Evolutionary conservation across 92 coral and sea anemone genomes (phyloP).

Genomic region (Actinernus sp.): DNA sequence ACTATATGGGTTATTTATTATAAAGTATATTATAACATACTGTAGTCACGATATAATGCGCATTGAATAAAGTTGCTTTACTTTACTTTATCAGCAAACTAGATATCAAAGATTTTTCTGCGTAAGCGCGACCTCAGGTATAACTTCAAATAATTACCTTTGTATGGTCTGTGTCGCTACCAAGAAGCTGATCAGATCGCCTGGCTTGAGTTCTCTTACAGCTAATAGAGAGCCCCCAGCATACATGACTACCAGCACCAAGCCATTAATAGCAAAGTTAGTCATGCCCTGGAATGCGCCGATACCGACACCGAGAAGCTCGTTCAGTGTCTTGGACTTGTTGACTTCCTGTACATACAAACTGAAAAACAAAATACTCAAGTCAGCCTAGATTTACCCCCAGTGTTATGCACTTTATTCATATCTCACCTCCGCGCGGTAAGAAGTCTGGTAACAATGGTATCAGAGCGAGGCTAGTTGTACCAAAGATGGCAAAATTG

Average conservation of each 20-base stretch:
- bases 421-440: too few relatives aligned
- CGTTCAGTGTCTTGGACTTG: slow-evolving; percentile 84
- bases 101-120: neutral
- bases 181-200: slow-evolving; percentile 94
- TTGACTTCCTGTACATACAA: slow-evolving; percentile 84
- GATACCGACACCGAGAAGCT: slow-evolving; percentile 90
- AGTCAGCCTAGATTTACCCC: too few relatives aligned
- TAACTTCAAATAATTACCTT: slow-evolving; percentile 65
- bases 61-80: too few relatives aligned
- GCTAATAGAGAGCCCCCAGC: slow-evolving; percentile 95
- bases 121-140: neutral
- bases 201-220: slow-evolving; percentile 82
- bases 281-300: slow-evolving; percentile 94
- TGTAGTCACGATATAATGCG: too few relatives aligned
- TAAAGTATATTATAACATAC: too few relatives aligned
- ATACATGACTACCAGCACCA: slow-evolving; percentile 84
- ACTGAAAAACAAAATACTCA: slow-evolving; percentile 50
- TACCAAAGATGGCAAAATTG: too few relatives aligned
- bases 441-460: too few relatives aligned
- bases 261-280: slow-evolving; percentile 91
- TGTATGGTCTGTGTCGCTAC: slow-evolving; percentile 97
- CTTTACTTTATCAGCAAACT: neutral
- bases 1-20: too few relatives aligned
- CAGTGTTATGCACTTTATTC: too few relatives aligned
- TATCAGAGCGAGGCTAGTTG: too few relatives aligned